Percentiles rank a stretch among this genome's conserved stretches.
These are phyloP conservation scores for Torymus auratus DNA, from an alignment of 2,888 invertebrate genomes.

Conservation along the genomic window DNA sequence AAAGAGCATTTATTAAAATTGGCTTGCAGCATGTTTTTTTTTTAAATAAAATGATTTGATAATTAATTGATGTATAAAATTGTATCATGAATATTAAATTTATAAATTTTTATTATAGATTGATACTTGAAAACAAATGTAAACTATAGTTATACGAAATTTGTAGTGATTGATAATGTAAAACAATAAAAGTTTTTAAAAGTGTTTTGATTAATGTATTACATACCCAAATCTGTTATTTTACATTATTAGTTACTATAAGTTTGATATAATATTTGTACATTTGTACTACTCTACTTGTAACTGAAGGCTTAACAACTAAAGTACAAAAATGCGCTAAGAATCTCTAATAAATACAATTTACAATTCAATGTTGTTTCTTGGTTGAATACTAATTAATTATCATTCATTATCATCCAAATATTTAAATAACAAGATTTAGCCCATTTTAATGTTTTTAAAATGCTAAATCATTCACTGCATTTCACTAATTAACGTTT, in stretches of 20 bases:
- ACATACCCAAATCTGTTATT: conserved; percentile 24
- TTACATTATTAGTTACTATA: conserved; percentile 42
- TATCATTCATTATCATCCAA: too few relatives aligned
- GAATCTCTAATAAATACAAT: too few relatives aligned
- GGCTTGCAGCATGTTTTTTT: not conserved
- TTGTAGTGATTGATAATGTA: conserved; percentile 33
- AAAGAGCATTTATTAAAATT: not conserved
- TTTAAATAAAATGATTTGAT: not conserved
- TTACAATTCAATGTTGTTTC: too few relatives aligned
- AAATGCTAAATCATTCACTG: too few relatives aligned
- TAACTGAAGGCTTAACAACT: too few relatives aligned
- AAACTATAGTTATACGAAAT: conserved; percentile 21
- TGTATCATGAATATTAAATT: not conserved
- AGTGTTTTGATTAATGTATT: not conserved
- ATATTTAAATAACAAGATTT: too few relatives aligned
- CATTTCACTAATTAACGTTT: too few relatives aligned
- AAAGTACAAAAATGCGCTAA: too few relatives aligned
- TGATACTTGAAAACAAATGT: conserved; percentile 10
- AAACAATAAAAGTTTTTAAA: conserved; percentile 41
- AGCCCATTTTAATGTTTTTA: too few relatives aligned
- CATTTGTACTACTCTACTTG: too few relatives aligned
- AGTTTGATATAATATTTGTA: conserved; percentile 1
- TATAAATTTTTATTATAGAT: conserved; percentile 1
- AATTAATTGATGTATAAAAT: conserved; percentile 10
- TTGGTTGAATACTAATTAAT: too few relatives aligned